Percentiles rank a stretch among this genome's conserved stretches.
Evolutionary conservation across 2,113 vertebrate species (phyloP).

Genomic region (Azemiops feae): DNA sequence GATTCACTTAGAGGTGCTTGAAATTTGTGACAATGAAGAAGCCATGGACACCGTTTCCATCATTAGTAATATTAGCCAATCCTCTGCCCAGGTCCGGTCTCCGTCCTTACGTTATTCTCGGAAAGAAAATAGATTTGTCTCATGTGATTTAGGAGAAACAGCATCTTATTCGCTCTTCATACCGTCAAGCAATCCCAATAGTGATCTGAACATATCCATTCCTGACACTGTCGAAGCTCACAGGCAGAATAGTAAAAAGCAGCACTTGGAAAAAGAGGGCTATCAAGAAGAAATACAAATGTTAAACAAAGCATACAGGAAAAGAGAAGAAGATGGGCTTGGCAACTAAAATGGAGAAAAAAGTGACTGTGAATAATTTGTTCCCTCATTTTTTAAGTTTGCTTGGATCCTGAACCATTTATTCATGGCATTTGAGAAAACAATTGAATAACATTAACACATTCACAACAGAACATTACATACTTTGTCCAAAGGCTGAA

Average conservation of each 20-base stretch:
- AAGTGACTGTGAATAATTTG: neutral
- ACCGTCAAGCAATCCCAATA: conserved; percentile 80
- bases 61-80: conserved; percentile 97
- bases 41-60: conserved; percentile 97
- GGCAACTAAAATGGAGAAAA: neutral
- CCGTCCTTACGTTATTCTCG: conserved; percentile 92
- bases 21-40: conserved; percentile 94
- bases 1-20: conserved; percentile 95
- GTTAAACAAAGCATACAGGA: conserved; percentile 88
- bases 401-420: neutral
- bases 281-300: conserved; percentile 94
- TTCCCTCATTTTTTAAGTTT: neutral
- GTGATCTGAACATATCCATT: conserved; percentile 92
- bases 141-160: conserved; percentile 90
- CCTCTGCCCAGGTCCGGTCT: conserved; percentile 87
- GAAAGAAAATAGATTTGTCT: conserved; percentile 94
- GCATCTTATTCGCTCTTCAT: conserved; percentile 95
- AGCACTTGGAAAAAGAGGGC: conserved; percentile 76
- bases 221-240: conserved; percentile 97
- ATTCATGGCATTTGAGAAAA: neutral
- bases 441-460: conserved; percentile 28
- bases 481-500: neutral
- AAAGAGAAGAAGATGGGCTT: conserved; percentile 68
- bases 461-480: neutral
- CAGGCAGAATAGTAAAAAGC: conserved; percentile 84